These are phyloP conservation scores for Leptodactylus fallax DNA, from an alignment of 2,797 vertebrate species.

Conservation along the genomic window DNA sequence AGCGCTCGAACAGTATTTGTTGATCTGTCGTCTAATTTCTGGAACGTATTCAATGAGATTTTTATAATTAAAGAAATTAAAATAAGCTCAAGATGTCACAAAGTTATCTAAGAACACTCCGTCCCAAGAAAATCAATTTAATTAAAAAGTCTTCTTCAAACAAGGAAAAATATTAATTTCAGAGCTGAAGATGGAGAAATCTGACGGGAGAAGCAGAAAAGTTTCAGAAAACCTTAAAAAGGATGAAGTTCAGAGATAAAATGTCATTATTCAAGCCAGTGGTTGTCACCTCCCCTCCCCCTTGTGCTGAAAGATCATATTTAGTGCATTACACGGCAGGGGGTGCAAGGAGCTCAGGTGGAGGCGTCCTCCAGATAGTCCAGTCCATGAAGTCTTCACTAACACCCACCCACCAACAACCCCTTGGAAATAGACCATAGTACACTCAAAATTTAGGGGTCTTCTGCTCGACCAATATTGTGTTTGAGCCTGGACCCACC, in stretches of 20 bases:
- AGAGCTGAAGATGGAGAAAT: conserved; percentile 3
- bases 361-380: background rate
- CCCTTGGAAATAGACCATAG: no score
- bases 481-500: no score
- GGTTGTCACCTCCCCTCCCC: no score
- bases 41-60: conserved; percentile 33
- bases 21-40: conserved; percentile 26
- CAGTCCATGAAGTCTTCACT: background rate
- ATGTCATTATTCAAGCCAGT: no score
- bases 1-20: background rate
- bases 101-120: conserved; percentile 24
- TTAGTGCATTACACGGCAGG: background rate
- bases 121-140: conserved; percentile 40
- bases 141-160: conserved; percentile 45
- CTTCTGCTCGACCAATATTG: no score
- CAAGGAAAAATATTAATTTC: conserved; percentile 3
- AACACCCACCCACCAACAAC: no score
- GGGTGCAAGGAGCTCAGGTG: background rate
- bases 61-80: conserved; percentile 50
- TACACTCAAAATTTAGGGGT: no score
- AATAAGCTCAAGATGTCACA: background rate
- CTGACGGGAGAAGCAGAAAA: background rate
- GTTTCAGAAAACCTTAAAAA: background rate
- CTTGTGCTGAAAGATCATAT: no score
- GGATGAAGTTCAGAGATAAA: no score